Evolutionary conservation across 2,113 vertebrate genomes (phyloP).

Genomic region (Calidris pygmaea): DNA sequence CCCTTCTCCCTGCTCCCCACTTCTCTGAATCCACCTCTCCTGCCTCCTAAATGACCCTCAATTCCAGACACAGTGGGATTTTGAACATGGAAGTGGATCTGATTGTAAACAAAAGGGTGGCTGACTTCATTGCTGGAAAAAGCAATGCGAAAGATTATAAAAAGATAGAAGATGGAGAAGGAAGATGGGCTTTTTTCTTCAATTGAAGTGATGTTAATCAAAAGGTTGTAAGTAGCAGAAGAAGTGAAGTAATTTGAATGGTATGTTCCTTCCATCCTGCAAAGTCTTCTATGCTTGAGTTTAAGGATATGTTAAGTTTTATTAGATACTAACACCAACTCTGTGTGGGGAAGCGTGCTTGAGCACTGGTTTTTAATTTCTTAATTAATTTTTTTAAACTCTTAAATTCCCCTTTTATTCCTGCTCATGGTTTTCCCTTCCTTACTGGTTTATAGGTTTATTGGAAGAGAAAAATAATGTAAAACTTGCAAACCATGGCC

Average conservation of each 20-base stretch:
- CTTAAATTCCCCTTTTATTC: background rate
- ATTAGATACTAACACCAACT: background rate
- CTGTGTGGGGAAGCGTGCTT: background rate
- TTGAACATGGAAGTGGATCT: background rate
- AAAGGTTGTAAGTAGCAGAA: background rate
- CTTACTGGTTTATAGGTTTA: background rate
- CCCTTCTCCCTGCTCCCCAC: background rate
- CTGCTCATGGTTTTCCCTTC: background rate
- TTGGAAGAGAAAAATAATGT: background rate
- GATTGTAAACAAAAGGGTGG: background rate
- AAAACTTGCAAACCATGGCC: background rate
- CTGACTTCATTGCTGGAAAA: background rate
- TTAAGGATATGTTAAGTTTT: background rate
- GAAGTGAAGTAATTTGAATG: background rate
- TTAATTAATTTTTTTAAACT: background rate
- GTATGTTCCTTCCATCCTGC: background rate
- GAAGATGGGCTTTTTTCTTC: background rate
- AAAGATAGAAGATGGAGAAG: background rate
- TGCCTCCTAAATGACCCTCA: rapidly evolving
- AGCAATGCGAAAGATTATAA: background rate
- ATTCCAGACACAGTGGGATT: background rate
- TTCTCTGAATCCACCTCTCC: background rate
- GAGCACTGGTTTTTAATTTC: background rate
- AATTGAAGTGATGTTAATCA: background rate
- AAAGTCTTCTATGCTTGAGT: background rate